Base-by-base conservation (phyloP, 1,140 invertebrate genomes). In the Augochlora pura region DNA sequence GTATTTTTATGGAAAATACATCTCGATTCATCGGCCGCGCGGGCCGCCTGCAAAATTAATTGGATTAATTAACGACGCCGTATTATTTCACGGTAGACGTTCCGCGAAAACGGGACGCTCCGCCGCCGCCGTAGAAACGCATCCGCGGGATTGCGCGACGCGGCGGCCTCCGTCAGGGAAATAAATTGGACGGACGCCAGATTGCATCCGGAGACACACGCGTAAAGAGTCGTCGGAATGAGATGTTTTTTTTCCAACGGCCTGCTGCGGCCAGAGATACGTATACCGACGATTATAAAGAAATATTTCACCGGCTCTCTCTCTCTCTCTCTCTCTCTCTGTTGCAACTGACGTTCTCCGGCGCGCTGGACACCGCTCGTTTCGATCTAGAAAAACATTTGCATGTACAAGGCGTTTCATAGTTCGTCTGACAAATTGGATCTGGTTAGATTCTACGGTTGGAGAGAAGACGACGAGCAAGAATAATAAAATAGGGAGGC, bases 141-240 rank as follows among this genome's bases (percentile, higher is more conserved):
- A n/a, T 21, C 2, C 42, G 42, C 42, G 42, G 42, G 12, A 46
- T 46, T 46, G 42, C 42, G 42, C 42, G 42, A 12, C 42, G 39
- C 39, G 2, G 7, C 6, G 42, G 42, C 42, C 42, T 42, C 42
- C 42, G 42, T 12, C 5, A 32, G 46, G 14, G 14, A 25, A 16
- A 46, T 49, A 39, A 73, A 80, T 75, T 80, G 77, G 77, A 54
- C 32, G 18, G 16, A 10, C 12, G 71, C 54, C 77, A 80, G 77
- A 80, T 67, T 80, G 65, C 52, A 42, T 39, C 18, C 54, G 39
- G 57, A 49, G 54, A 54, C 32, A 54, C 32, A 32, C 1, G 14
- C 65, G 64, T 46, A 76, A 68, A 57, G 23, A 57, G 75, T 52
- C 16, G 12, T 1, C 27, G 59, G 25, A 76, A 80, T 8, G 52